These are phyloP conservation scores for Agrotis clavis DNA, from an alignment of 2,888 invertebrate species.

Conservation along the genomic window DNA sequence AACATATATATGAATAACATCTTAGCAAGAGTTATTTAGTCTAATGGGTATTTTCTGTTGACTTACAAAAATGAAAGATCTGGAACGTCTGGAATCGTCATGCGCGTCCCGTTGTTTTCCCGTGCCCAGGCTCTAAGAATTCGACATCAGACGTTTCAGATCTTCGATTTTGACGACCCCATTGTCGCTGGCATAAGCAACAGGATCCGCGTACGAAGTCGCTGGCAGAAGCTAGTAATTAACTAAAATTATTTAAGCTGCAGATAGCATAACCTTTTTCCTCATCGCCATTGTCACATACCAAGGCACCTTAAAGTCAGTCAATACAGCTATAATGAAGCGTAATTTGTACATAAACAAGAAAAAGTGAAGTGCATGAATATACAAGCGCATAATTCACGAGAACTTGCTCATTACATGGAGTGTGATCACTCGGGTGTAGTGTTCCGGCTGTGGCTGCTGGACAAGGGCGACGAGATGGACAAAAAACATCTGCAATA, in stretches of 20 bases:
- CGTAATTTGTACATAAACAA: conserved; percentile 16
- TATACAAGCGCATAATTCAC: conserved; percentile 44
- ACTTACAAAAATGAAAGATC: no score
- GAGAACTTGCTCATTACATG: conserved; percentile 47
- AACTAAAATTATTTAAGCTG: not conserved
- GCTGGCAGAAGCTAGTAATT: no score
- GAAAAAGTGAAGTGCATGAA: conserved; percentile 31
- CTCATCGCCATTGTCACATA: not conserved
- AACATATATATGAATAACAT: no score
- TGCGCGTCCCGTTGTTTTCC: no score
- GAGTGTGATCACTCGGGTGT: conserved; percentile 9
- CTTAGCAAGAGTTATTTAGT: no score
- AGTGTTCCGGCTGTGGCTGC: conserved; percentile 36
- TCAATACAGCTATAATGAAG: not conserved
- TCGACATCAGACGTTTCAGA: no score
- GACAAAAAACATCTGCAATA: conserved; percentile 20
- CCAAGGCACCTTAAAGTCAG: conserved; percentile 12
- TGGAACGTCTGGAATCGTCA: no score
- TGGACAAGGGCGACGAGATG: conserved; percentile 38
- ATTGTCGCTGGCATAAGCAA: no score
- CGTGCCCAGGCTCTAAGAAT: no score
- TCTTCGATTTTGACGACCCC: no score
- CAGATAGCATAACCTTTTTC: conserved; percentile 21
- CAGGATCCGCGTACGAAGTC: no score
- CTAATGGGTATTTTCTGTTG: no score